Evolutionary conservation across 2,888 invertebrate species (phyloP).

Genomic region (Pterobdella sp.): DNA sequence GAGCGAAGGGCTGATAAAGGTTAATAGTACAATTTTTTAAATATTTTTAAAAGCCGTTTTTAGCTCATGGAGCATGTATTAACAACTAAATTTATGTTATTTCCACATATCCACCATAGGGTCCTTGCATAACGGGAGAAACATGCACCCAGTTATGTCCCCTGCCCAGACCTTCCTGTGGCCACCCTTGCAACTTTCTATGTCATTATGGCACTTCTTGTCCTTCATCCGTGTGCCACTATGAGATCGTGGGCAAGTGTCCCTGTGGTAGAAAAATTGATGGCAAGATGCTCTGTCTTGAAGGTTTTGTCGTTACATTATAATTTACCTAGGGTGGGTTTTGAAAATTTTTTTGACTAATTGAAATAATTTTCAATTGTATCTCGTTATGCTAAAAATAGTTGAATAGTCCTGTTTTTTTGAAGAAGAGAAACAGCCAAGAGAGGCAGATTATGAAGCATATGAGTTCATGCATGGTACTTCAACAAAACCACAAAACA

Average conservation of each 20-base stretch:
- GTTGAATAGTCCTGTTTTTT: no score
- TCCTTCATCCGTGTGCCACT: conserved; percentile 64
- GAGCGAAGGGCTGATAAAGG: background rate
- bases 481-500: background rate
- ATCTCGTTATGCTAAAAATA: no score
- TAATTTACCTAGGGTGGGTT: no score
- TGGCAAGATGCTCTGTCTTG: conserved; percentile 27
- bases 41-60: background rate
- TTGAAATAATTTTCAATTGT: no score
- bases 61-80: background rate
- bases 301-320: conserved; percentile 13
- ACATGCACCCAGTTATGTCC: conserved; percentile 73
- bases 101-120: conserved; percentile 29
- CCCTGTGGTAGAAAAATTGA: conserved; percentile 23
- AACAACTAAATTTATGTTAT: background rate
- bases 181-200: conserved; percentile 73
- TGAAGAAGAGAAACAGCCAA: background rate
- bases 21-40: background rate
- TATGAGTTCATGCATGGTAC: background rate
- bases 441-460: background rate
- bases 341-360: no score
- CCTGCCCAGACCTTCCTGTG: conserved; percentile 63
- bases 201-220: conserved; percentile 69
- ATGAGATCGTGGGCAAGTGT: conserved; percentile 57
- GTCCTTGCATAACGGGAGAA: conserved; percentile 45